Base-by-base conservation (phyloP, 2,113 vertebrate species). In the Carassius carassius region DNA sequence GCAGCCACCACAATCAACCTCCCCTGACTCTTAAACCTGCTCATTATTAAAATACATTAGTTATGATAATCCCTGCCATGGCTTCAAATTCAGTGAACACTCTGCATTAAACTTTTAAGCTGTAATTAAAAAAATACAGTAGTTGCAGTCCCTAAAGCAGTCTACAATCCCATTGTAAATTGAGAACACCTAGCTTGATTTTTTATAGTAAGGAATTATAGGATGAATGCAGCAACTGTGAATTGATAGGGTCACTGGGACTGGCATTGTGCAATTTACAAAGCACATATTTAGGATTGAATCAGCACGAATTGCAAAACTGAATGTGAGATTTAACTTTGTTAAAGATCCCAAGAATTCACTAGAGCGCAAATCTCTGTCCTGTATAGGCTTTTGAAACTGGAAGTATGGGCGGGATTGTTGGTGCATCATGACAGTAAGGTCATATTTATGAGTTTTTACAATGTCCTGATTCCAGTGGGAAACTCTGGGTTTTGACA, bases 171-270 rank as follows among this genome's bases (percentile, higher is more conserved):
- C 87, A 87, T 91, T 93, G 91, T 92, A 92, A 94, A 92, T 90
- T 90, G 88, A 93, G 87, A 90, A 90, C 90, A 94, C 91, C 91
- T 94, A 92, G 89, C 91, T 93, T 89, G 87, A 89, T 90, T 90
- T 90, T 69, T 89, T 90, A 93, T 93, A 94, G 94, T 93, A 90
- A 89, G 88, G 91, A 93, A 92, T 92, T 93, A 92, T 85, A 83
- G 90, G 90, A 92, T 94, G 85, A 93, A 94, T 91, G 89, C 88
- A 90, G 88, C 79, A 84, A 88, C 89, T 93, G 91, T 93, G 88
- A 92, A 90, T 88, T 90, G 89, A 92, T 91, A 90, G 62, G 81
- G 82, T 72, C 80, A 87, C 78, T 85, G 84, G 87, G 89, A 85
- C 75, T 81, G 84, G 80, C 82, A 87, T 80, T 82, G 85, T 32